phyloP scores from a whole-genome alignment of 2,113 vertebrate species.

The Phalacrocorax brasilianus region DNA sequence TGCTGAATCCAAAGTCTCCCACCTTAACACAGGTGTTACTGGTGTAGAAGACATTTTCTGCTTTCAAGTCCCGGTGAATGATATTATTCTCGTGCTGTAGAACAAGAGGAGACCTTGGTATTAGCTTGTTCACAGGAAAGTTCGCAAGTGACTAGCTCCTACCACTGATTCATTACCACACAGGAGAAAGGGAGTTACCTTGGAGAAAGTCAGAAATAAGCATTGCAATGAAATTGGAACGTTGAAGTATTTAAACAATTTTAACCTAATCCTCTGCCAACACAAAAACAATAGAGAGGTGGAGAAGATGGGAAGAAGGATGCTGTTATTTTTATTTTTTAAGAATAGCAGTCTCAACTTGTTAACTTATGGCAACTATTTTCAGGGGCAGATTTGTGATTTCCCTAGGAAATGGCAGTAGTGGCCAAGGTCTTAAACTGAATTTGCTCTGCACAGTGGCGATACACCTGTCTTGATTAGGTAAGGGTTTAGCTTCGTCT shows the following conservation, averaged over 20 bases:
- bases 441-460: background rate
- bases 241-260: background rate
- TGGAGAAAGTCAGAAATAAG: background rate
- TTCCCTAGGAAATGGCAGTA: background rate
- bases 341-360: background rate
- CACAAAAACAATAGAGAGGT: background rate
- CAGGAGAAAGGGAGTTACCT: background rate
- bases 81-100: conserved; percentile 92
- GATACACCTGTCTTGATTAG: background rate
- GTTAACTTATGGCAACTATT: background rate
- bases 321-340: background rate
- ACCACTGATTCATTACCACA: accelerated
- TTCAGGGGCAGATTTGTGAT: background rate
- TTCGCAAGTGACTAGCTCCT: background rate
- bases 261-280: background rate
- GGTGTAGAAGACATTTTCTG: conserved; percentile 94
- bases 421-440: background rate
- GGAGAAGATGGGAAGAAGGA: background rate
- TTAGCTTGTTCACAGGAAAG: background rate
- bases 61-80: conserved; percentile 94
- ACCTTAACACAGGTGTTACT: conserved; percentile 92
- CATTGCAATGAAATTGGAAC: background rate
- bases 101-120: conserved; percentile 5
- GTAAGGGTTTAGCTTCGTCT: background rate
- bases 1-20: conserved; percentile 98